These are phyloP conservation scores for Hoplias malabaricus DNA, from an alignment of 2,113 vertebrate species.

Conservation along the genomic window DNA sequence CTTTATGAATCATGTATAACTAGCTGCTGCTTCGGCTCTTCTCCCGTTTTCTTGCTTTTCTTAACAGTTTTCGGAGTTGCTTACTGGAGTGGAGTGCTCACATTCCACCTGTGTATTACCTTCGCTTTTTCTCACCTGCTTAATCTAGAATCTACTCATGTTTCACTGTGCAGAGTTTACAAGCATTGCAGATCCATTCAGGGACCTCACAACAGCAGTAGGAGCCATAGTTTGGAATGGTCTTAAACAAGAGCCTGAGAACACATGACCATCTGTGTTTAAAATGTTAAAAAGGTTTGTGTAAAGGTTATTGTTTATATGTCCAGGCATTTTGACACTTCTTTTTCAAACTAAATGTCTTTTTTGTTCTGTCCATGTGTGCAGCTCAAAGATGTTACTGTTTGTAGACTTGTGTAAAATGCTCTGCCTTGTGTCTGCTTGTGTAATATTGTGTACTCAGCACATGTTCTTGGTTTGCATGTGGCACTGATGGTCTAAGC, in stretches of 20 bases:
- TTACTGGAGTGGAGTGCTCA: background rate
- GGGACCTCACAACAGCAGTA: background rate
- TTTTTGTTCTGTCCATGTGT: too few relatives aligned
- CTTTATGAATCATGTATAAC: slow-evolving; percentile 64
- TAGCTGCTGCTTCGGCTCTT: slow-evolving; percentile 31
- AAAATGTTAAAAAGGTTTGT: background rate
- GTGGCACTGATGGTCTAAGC: too few relatives aligned
- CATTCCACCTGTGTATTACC: background rate
- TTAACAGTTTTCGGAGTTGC: background rate
- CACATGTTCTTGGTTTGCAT: too few relatives aligned
- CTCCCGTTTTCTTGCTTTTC: background rate
- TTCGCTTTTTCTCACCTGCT: background rate
- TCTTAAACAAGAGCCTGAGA: too few relatives aligned
- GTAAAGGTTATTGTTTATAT: background rate
- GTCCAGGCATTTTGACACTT: background rate
- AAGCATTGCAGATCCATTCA: background rate
- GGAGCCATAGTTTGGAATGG: too few relatives aligned
- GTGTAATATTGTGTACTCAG: too few relatives aligned
- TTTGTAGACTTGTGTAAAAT: too few relatives aligned
- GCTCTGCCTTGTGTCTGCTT: too few relatives aligned
- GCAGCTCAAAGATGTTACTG: too few relatives aligned
- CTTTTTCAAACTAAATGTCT: too few relatives aligned
- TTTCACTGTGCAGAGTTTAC: background rate
- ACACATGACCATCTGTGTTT: background rate
- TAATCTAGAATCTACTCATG: background rate